phyloP scores from a whole-genome alignment of 2,113 vertebrate genomes.

The Festucalex cinctus region DNA sequence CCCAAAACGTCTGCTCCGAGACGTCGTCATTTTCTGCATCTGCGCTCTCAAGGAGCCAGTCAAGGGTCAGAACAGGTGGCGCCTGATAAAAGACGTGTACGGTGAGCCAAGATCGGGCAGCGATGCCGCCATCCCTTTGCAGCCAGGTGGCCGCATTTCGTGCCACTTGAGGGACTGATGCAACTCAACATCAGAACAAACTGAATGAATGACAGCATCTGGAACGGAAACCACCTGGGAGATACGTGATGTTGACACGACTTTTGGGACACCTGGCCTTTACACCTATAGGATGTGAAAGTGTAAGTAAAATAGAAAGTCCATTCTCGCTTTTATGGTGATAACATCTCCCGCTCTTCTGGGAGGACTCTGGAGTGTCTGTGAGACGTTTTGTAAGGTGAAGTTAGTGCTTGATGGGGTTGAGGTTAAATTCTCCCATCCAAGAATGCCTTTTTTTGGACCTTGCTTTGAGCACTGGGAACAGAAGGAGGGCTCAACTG shows the following conservation, averaged over 20 bases:
- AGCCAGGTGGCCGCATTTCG: background rate
- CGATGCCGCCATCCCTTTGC: background rate
- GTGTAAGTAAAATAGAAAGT: background rate
- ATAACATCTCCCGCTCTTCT: background rate
- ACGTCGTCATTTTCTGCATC: slow-evolving; percentile 8
- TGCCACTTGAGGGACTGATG: background rate
- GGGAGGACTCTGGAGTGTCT: background rate
- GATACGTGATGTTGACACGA: background rate
- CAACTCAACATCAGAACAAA: slow-evolving; percentile 4
- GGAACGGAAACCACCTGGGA: background rate
- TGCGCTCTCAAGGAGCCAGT: slow-evolving; percentile 1
- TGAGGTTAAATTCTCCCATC: background rate
- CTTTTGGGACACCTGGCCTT: background rate
- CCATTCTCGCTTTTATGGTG: background rate
- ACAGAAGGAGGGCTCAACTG: background rate
- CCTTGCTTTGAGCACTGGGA: background rate
- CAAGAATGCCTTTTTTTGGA: background rate
- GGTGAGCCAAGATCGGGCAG: background rate
- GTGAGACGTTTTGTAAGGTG: background rate
- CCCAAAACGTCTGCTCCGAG: slow-evolving; percentile 10
- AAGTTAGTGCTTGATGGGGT: background rate
- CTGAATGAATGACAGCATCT: background rate
- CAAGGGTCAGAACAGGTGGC: slow-evolving; percentile 8
- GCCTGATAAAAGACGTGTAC: slow-evolving; percentile 3
- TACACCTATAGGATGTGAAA: background rate